Evolutionary conservation across 2,113 vertebrate species (phyloP).

Genomic region (Coregonus clupeaformis): DNA sequence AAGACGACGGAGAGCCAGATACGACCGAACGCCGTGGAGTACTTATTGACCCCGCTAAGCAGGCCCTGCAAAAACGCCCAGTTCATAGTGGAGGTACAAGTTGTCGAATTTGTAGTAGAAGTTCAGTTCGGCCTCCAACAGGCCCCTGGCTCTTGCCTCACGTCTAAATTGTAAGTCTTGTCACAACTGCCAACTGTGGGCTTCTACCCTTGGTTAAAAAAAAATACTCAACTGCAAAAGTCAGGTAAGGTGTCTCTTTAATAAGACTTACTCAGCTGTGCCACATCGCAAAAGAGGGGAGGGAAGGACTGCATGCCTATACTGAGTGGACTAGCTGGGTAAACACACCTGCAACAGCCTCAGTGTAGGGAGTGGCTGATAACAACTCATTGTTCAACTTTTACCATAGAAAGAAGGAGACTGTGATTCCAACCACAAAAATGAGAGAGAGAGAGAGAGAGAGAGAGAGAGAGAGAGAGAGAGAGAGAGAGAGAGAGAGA

Average conservation of each 20-base stretch:
- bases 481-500: no score
- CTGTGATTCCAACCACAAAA: no score
- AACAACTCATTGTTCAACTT: neutral
- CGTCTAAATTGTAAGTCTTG: no score
- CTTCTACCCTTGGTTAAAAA: neutral
- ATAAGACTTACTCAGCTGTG: neutral
- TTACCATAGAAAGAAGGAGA: no score
- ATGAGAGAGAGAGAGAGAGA: no score
- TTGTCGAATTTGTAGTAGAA: neutral
- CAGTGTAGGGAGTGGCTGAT: neutral
- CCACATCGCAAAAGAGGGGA: neutral
- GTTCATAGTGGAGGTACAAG: constrained; percentile 75
- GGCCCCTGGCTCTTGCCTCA: no score
- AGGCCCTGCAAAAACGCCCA: constrained; percentile 83
- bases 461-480: no score
- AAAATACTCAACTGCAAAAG: neutral
- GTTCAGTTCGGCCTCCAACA: neutral
- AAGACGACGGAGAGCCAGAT: constrained; percentile 91
- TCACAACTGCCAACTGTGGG: no score
- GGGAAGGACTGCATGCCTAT: neutral
- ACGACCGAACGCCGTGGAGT: constrained; percentile 86
- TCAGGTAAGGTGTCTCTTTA: neutral
- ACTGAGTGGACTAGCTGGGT: neutral
- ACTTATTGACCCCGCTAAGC: constrained; percentile 85
- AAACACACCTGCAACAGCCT: neutral